Evolutionary conservation across 2,888 invertebrate genomes (phyloP).

Genomic region (Tetranychus piercei): DNA sequence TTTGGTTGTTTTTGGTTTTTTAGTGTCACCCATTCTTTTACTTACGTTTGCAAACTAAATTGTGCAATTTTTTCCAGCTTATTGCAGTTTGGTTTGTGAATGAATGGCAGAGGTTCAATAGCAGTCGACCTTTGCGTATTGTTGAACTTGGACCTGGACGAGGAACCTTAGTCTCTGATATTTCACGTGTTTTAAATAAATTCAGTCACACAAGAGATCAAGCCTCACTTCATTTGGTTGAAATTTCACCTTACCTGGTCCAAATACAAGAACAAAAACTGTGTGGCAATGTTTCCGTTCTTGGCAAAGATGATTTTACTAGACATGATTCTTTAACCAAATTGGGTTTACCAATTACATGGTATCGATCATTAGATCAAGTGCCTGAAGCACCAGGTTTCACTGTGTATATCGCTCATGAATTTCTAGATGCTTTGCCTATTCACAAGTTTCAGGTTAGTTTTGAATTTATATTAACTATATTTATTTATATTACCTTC

Average conservation of each 20-base stretch:
- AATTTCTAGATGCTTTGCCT: slow-evolving; percentile 94
- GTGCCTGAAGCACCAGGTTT: slow-evolving; percentile 39
- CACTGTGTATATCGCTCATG: slow-evolving; percentile 74
- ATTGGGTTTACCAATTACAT: slow-evolving; percentile 47
- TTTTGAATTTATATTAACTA: too few relatives aligned
- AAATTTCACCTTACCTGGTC: slow-evolving; percentile 67
- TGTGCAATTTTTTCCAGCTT: slow-evolving; percentile 42
- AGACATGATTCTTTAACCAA: slow-evolving; percentile 29
- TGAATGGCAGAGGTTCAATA: slow-evolving; percentile 58
- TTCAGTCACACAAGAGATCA: slow-evolving; percentile 32
- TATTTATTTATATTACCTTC: too few relatives aligned
- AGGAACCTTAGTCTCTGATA: slow-evolving; percentile 67
- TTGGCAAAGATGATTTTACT: slow-evolving; percentile 23
- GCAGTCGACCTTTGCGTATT: slow-evolving; percentile 59
- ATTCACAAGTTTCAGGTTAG: slow-evolving; percentile 75
- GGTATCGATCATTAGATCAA: slow-evolving; percentile 45
- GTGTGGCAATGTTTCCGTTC: slow-evolving; percentile 37
- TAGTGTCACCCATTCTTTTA: too few relatives aligned
- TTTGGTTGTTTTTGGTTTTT: too few relatives aligned
- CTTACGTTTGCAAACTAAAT: too few relatives aligned
- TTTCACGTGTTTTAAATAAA: slow-evolving; percentile 47
- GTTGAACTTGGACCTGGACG: slow-evolving; percentile 91
- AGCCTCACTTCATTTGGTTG: slow-evolving; percentile 61
- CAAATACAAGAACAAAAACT: slow-evolving; percentile 56
- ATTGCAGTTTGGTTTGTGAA: slow-evolving; percentile 69